These are phyloP conservation scores for Andrena dorsata DNA, from an alignment of 2,888 invertebrate species.

Conservation along the genomic window DNA sequence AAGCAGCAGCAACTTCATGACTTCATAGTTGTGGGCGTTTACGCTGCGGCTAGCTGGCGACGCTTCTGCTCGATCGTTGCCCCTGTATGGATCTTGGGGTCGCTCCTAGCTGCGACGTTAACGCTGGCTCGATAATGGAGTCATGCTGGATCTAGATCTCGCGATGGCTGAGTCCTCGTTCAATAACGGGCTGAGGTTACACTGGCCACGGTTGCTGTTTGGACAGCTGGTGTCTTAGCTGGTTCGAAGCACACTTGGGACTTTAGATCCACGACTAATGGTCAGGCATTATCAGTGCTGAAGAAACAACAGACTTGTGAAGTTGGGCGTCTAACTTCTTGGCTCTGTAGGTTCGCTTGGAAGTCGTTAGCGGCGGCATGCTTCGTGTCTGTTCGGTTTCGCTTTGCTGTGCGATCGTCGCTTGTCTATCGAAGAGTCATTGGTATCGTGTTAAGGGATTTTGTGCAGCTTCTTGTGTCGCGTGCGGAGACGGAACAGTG, in stretches of 20 bases:
- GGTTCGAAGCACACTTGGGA: not conserved
- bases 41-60: constrained; percentile 17
- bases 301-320: not conserved
- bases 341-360: not conserved
- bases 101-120: not conserved
- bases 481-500: not conserved
- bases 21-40: constrained; percentile 73
- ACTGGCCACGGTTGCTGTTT: too few relatives aligned
- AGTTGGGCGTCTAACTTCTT: not conserved
- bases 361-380: not conserved
- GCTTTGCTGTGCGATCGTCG: not conserved
- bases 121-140: not conserved
- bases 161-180: too few relatives aligned
- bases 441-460: not conserved
- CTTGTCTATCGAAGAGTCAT: not conserved
- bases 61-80: not conserved
- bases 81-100: not conserved
- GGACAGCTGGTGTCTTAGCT: too few relatives aligned
- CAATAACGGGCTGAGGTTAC: too few relatives aligned
- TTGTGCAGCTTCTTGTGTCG: not conserved
- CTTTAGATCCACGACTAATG: not conserved
- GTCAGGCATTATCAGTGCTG: not conserved
- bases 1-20: constrained; percentile 77
- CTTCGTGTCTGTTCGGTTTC: not conserved
- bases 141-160: not conserved